phyloP scores from a whole-genome alignment of 2,113 vertebrate genomes.

The Corythornis vintsioides region DNA sequence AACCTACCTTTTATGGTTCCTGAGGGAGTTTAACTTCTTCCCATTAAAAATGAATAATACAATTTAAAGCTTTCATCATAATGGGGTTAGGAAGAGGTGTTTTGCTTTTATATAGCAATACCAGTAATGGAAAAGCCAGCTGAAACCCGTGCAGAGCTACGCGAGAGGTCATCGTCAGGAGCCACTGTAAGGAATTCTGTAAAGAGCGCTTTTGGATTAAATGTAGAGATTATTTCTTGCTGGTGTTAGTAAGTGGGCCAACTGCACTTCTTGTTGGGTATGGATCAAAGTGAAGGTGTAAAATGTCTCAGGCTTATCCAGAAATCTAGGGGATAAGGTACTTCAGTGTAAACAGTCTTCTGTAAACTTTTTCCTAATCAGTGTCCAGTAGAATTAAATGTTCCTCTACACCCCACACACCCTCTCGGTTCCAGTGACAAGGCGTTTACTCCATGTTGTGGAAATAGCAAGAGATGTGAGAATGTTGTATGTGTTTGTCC shows the following conservation, averaged over 20 bases:
- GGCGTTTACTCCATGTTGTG: background rate
- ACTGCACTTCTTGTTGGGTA: background rate
- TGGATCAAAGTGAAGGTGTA: background rate
- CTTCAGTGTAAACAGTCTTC: background rate
- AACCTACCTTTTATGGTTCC: conserved; percentile 62
- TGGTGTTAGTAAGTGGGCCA: background rate
- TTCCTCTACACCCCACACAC: background rate
- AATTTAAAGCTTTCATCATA: conserved; percentile 71
- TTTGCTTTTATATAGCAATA: conserved; percentile 70
- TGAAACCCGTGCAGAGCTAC: conserved; percentile 66
- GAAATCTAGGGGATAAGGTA: background rate
- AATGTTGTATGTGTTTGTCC: background rate
- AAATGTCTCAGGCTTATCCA: background rate
- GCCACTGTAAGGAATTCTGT: conserved; percentile 33
- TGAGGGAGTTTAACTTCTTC: conserved; percentile 68
- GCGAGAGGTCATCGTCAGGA: conserved; percentile 61
- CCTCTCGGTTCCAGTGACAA: background rate
- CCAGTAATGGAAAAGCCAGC: conserved; percentile 52
- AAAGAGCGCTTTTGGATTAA: conserved; percentile 64
- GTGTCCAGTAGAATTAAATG: background rate
- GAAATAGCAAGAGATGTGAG: background rate
- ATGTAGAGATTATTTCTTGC: conserved; percentile 52
- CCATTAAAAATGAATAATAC: conserved; percentile 75
- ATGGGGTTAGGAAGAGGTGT: conserved; percentile 73
- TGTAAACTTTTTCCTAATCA: background rate